phyloP scores from a whole-genome alignment of 2,888 invertebrate species.

The Drosophila parthenogenetica region DNA sequence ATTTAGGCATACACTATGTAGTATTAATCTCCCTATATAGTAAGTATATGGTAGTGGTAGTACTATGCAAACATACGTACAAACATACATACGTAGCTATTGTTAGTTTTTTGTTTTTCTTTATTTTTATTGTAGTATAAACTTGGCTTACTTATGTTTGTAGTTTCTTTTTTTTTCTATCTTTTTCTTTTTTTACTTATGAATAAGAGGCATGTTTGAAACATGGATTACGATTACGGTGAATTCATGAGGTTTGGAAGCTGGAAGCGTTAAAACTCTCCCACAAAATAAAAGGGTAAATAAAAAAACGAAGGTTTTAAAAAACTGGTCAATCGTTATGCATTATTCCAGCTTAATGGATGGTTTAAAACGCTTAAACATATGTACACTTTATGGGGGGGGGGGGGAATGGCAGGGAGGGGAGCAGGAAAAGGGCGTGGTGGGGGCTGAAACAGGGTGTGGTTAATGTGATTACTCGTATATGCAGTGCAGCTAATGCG shows the following conservation, averaged over 20 bases:
- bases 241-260: conserved; percentile 22
- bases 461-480: conserved; percentile 3
- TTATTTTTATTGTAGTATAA: conserved; percentile 19
- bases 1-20: conserved; percentile 31
- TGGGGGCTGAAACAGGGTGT: neutral
- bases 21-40: conserved; percentile 25
- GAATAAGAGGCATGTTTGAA: conserved; percentile 27
- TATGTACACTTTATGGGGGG: conserved; percentile 8
- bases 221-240: conserved; percentile 27
- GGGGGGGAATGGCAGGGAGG: neutral
- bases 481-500: conserved; percentile 15
- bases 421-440: neutral
- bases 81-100: conserved; percentile 18
- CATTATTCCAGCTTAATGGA: conserved; percentile 7
- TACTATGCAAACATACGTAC: conserved; percentile 29
- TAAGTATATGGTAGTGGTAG: conserved; percentile 9
- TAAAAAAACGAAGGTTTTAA: conserved; percentile 1
- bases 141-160: conserved; percentile 41
- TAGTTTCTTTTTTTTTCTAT: neutral
- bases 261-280: conserved; percentile 3
- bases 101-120: conserved; percentile 25
- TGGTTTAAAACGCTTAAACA: conserved; percentile 11
- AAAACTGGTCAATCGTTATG: conserved; percentile 1
- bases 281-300: neutral
- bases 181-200: neutral